These are phyloP conservation scores for Clunio marinus DNA, from an alignment of 2,888 invertebrate genomes.

Conservation along the genomic window DNA sequence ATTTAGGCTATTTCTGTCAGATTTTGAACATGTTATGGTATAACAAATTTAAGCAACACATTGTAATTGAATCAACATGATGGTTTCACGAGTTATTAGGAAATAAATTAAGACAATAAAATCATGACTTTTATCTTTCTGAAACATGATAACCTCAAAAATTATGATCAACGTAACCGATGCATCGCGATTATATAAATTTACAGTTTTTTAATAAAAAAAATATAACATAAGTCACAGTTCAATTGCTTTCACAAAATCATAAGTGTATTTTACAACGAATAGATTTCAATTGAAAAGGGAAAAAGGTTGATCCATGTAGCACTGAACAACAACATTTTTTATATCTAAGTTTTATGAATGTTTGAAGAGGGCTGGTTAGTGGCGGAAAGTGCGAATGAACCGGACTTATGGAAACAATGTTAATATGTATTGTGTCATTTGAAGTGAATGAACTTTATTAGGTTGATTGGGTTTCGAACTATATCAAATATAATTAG, in stretches of 20 bases:
- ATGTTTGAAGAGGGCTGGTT: background rate
- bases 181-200: too few species aligned
- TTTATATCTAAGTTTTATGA: too few species aligned
- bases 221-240: too few species aligned
- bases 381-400: background rate
- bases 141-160: background rate
- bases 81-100: background rate
- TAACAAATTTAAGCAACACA: too few species aligned
- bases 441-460: background rate
- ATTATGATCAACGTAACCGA: too few species aligned
- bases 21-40: background rate
- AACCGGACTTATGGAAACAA: conserved; percentile 1
- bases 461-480: background rate
- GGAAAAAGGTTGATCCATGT: too few species aligned
- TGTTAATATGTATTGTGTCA: background rate
- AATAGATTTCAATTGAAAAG: too few species aligned
- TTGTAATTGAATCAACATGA: background rate
- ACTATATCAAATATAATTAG: too few species aligned
- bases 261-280: too few species aligned
- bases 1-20: background rate
- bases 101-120: background rate
- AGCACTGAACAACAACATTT: too few species aligned
- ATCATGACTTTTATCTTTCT: background rate
- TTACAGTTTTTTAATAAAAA: too few species aligned
- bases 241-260: too few species aligned